Evolutionary conservation across 30 jellyfish, hydroid and myxozoan species (phyloP).

Genomic region (Hydra vulgaris): DNA sequence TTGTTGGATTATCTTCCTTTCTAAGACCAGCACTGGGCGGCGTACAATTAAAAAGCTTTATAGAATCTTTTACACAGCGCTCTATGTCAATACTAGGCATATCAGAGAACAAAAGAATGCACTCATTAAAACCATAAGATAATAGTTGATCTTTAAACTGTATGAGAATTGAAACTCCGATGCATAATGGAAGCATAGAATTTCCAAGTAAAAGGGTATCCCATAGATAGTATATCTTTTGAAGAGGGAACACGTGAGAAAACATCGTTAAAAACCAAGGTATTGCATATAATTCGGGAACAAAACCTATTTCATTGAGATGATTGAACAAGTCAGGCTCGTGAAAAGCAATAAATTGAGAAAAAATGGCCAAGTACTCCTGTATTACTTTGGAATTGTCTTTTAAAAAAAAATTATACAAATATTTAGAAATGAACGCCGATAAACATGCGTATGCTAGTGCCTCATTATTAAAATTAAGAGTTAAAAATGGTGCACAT

Average conservation of each 20-base stretch:
- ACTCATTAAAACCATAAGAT: slow-evolving; percentile 70
- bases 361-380: slow-evolving; percentile 87
- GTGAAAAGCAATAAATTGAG: slow-evolving; percentile 87
- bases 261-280: slow-evolving; percentile 38
- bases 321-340: slow-evolving; percentile 89
- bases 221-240: slow-evolving; percentile 76
- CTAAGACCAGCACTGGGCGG: slow-evolving; percentile 85
- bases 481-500: slow-evolving; percentile 73
- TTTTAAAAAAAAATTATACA: slow-evolving; percentile 72
- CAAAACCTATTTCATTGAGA: slow-evolving; percentile 70
- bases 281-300: slow-evolving; percentile 68
- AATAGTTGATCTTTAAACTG: slow-evolving; percentile 70
- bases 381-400: slow-evolving; percentile 77
- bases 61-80: slow-evolving; percentile 70
- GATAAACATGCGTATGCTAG: slow-evolving; percentile 74
- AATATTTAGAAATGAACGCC: slow-evolving; percentile 79
- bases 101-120: slow-evolving; percentile 85
- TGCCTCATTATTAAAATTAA: slow-evolving; percentile 85
- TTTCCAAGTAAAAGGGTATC: slow-evolving; percentile 86
- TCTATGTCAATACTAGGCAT: slow-evolving; percentile 95
- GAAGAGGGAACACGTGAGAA: slow-evolving; percentile 87
- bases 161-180: slow-evolving; percentile 80
- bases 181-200: slow-evolving; percentile 85
- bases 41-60: slow-evolving; percentile 71
- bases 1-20: slow-evolving; percentile 55